Conservation (phyloP, 2,888 invertebrate species). For the Dasysyrphus tricinctus region DNA sequence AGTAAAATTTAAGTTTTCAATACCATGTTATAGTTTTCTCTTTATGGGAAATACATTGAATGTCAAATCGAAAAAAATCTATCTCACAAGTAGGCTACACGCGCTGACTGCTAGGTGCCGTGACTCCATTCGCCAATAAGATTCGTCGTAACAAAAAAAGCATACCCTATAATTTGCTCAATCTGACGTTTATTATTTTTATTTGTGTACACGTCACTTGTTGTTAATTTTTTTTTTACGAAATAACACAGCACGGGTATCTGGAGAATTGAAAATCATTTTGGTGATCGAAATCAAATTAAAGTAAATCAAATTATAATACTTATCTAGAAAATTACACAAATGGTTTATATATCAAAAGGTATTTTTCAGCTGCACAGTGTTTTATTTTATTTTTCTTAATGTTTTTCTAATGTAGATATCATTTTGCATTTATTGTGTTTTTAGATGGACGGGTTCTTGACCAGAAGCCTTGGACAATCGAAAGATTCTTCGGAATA, state of each 20-base stretch:
- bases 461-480: slow-evolving; percentile 48
- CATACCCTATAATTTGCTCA: background rate
- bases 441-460: slow-evolving; percentile 53
- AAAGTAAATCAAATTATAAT: background rate
- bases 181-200: slow-evolving; percentile 18
- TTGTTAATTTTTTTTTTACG: too few species aligned
- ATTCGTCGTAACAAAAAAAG: too few species aligned
- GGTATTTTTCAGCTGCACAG: slow-evolving; percentile 12
- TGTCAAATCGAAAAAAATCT: too few species aligned
- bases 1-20: too few species aligned
- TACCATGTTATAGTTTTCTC: too few species aligned
- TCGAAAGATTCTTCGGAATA: slow-evolving; percentile 57
- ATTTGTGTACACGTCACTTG: slow-evolving; percentile 37
- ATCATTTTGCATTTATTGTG: background rate
- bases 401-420: too few species aligned
- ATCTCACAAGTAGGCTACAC: too few species aligned
- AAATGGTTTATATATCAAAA: slow-evolving; percentile 62
- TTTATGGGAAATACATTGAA: too few species aligned
- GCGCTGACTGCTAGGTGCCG: too few species aligned
- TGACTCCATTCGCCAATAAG: too few species aligned
- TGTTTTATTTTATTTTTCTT: background rate
- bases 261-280: background rate
- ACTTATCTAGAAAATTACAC: background rate
- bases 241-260: too few species aligned
- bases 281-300: background rate